A percentile compares a stretch with the other conserved stretches of the same genome.
These are phyloP conservation scores for Aegypius monachus DNA, from an alignment of 2,113 vertebrate genomes.

Conservation along the genomic window DNA sequence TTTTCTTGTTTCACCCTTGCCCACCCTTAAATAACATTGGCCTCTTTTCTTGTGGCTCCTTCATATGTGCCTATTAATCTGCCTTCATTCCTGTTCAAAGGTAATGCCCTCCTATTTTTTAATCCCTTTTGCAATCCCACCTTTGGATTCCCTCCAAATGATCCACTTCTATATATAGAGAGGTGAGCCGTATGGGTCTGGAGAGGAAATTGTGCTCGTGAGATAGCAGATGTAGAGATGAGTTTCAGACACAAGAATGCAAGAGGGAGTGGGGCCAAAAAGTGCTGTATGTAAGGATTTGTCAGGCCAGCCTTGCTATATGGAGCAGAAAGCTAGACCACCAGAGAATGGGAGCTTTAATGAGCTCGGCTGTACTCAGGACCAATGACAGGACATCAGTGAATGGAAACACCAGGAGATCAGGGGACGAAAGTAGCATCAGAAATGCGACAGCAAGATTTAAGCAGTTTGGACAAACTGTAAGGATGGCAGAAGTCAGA, in stretches of 20 bases:
- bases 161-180: neutral
- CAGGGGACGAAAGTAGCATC: neutral
- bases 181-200: conserved; percentile 4
- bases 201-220: conserved; percentile 4
- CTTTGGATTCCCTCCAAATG: conserved; percentile 17
- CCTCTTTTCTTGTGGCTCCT: neutral
- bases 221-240: neutral
- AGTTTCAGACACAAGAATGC: neutral
- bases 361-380: neutral
- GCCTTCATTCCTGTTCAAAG: neutral
- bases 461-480: neutral
- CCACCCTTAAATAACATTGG: neutral
- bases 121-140: neutral
- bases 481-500: neutral
- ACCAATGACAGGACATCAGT: neutral
- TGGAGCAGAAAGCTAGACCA: neutral
- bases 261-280: neutral
- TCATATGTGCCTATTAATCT: neutral
- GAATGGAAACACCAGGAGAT: neutral
- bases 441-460: neutral
- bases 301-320: neutral
- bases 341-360: neutral
- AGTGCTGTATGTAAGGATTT: neutral
- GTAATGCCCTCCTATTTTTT: neutral
- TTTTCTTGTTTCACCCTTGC: neutral